phyloP scores from a whole-genome alignment of 1,140 invertebrate species.

The Caenorhabditis latens region DNA sequence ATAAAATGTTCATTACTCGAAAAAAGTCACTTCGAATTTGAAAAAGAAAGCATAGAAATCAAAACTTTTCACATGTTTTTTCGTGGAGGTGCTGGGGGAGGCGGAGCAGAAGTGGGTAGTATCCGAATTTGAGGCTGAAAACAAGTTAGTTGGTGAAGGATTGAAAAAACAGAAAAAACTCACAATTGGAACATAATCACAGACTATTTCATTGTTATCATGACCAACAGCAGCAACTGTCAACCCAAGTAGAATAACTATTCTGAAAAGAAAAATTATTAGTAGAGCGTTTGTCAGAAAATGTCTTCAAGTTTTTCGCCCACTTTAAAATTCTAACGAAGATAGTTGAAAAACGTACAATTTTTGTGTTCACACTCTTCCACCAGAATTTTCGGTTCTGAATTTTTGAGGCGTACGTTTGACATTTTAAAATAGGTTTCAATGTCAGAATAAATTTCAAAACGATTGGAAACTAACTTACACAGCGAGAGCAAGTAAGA shows the following conservation, averaged over 20 bases:
- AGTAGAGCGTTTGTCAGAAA: background rate
- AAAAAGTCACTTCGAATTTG: background rate
- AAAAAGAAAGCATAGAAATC: background rate
- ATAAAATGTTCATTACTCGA: conserved; percentile 38
- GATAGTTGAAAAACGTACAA: no score
- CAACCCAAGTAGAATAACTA: conserved; percentile 44
- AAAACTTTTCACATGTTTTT: conserved; percentile 43
- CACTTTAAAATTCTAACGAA: no score
- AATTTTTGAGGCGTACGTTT: no score
- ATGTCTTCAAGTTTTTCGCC: no score
- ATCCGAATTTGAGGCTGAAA: conserved; percentile 51
- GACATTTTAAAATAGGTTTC: no score
- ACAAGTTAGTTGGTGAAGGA: background rate
- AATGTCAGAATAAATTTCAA: background rate
- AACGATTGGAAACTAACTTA: background rate
- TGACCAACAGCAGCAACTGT: conserved; percentile 29
- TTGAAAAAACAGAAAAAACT: background rate
- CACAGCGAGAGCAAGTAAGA: conserved; percentile 28
- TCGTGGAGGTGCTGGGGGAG: conserved; percentile 29
- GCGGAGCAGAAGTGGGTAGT: conserved; percentile 25
- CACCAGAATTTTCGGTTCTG: no score
- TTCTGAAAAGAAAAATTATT: conserved; percentile 35
- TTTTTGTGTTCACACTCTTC: no score
- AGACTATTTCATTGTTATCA: conserved; percentile 44
- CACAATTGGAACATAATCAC: conserved; percentile 52